Evolutionary conservation across 1,140 invertebrate genomes (phyloP).

Genomic region (Olivierus martensii): DNA sequence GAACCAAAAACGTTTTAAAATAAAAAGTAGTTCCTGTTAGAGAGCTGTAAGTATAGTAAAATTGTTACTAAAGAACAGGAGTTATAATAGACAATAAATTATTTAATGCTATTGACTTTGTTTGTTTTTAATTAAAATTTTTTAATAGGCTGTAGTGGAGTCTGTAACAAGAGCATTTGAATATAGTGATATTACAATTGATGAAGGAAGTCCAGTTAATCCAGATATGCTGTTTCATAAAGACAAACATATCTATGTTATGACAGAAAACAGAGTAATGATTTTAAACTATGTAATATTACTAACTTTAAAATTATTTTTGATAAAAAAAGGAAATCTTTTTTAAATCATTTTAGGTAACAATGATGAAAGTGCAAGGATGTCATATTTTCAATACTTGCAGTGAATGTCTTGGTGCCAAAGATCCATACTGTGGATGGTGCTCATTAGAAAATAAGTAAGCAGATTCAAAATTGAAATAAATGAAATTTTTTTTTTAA

Average conservation of each 20-base stretch:
- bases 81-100: background rate
- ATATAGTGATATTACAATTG: constrained; percentile 75
- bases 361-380: constrained; percentile 89
- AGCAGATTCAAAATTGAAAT: too few relatives aligned
- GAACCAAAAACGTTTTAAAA: too few relatives aligned
- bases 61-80: too few relatives aligned
- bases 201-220: constrained; percentile 65
- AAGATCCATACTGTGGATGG: constrained; percentile 96
- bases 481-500: background rate
- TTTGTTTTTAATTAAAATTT: too few relatives aligned
- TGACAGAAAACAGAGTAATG: constrained; percentile 70
- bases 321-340: too few relatives aligned
- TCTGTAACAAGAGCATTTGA: constrained; percentile 64
- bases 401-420: constrained; percentile 76
- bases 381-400: constrained; percentile 85
- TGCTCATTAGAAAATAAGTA: constrained; percentile 93
- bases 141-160: constrained; percentile 70
- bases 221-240: constrained; percentile 70
- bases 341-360: constrained; percentile 42
- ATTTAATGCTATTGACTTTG: too few relatives aligned
- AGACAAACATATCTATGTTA: constrained; percentile 65
- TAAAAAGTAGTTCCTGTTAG: too few relatives aligned
- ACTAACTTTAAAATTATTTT: too few relatives aligned
- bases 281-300: background rate
- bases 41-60: too few relatives aligned